Conservation (phyloP, 2,888 invertebrate species). For the Lithosia quadra region DNA sequence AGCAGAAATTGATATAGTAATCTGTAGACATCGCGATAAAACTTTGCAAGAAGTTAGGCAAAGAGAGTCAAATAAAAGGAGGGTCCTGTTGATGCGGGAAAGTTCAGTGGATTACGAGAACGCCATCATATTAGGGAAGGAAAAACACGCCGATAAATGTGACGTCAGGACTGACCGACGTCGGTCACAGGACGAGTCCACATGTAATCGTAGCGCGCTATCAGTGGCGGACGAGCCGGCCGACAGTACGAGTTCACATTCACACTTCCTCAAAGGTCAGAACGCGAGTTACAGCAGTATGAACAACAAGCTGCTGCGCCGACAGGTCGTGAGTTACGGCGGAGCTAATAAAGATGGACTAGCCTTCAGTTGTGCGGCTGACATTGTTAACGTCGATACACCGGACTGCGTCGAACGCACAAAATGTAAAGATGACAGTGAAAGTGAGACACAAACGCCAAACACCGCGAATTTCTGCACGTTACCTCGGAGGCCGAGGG, state of each 20-base stretch:
- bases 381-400: constrained; percentile 76
- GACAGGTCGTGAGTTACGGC: constrained; percentile 86
- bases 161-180: constrained; percentile 91
- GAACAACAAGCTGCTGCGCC: constrained; percentile 87
- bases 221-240: constrained; percentile 78
- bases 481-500: constrained; percentile 90
- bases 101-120: constrained; percentile 91
- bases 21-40: constrained; percentile 85
- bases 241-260: constrained; percentile 78
- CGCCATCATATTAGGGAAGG: constrained; percentile 84
- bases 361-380: constrained; percentile 77
- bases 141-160: constrained; percentile 79
- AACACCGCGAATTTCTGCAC: constrained; percentile 90
- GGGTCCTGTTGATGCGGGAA: constrained; percentile 84
- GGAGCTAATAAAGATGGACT: constrained; percentile 81
- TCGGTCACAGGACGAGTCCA: constrained; percentile 83
- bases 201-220: constrained; percentile 83
- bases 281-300: constrained; percentile 88
- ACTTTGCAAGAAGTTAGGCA: constrained; percentile 57
- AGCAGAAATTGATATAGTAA: constrained; percentile 89
- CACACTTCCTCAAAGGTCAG: constrained; percentile 88
- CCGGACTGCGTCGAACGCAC: constrained; percentile 72
- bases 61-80: constrained; percentile 64
- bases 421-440: constrained; percentile 73
- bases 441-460: constrained; percentile 75